Base-by-base conservation (phyloP, 2,888 invertebrate genomes). In the Drosophila paucipuncta region DNA sequence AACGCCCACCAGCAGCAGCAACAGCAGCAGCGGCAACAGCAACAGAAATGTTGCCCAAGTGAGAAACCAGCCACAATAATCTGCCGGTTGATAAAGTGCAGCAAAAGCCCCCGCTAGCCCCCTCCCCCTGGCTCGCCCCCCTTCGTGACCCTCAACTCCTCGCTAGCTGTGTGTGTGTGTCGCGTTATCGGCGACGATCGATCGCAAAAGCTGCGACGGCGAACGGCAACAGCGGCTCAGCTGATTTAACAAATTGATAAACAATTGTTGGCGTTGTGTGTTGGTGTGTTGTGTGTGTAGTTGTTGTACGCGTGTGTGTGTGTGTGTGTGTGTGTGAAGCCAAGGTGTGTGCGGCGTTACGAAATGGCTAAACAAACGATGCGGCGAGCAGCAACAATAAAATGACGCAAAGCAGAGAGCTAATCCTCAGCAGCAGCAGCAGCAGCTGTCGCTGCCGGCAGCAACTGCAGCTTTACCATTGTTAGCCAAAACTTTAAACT, bases 171-270 rank as follows among this genome's bases (percentile, higher is more conserved):
- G 28, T 61, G 35, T 83, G 50, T 83, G 71, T 69, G 68, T 82
- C 66, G 69, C 82, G 31, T 89, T 91, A 91, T 89, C 88, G 86
- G 86, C 89, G 78, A 89, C 83, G 87, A 87, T 87, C 87, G 90
- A 90, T 89, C 85, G 77, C 84, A 73, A 58, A 58, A 58, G 76
- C 76, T 76, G 67, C 68, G 49, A 63, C 76, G 66, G 74, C 75
- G 57, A 39, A 76, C 71, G 69, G 75, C 81, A 68, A 76, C 79
- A 80, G 74, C 82, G 71, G 73, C 82, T 62, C 66, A 78, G 80
- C 90, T 90, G 90, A 91, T 90, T 86, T 83, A 83, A 91, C 85
- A 89, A 89, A 87, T 87, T 90, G 90, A 91, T 91, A 91, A 89
- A 82, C 88, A 89, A 89, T 88, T 88, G 88, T 89, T 91, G 90